Conservation (phyloP, 2,888 invertebrate genomes). For the Amiota mariae region DNA sequence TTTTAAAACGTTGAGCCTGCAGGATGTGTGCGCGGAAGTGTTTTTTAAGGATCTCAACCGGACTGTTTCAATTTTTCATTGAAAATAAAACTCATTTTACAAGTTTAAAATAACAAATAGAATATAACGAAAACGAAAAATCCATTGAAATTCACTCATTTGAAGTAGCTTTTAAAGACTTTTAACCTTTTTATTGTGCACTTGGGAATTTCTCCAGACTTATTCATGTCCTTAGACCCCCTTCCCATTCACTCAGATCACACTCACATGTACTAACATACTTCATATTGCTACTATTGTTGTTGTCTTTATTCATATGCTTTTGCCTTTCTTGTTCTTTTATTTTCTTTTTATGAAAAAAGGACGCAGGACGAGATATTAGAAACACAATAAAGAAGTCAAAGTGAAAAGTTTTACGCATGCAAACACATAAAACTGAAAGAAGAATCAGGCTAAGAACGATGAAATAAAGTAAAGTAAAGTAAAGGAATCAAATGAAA, state of each 20-base stretch:
- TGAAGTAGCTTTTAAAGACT: constrained; percentile 2
- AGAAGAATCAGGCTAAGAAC: constrained; percentile 11
- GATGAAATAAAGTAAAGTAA: not conserved
- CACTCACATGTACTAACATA: not conserved
- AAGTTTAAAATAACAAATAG: too few relatives aligned
- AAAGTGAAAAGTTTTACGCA: constrained; percentile 69
- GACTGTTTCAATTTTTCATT: too few relatives aligned
- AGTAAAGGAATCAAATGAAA: not conserved
- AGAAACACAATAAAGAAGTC: constrained; percentile 70
- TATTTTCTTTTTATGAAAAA: too few relatives aligned
- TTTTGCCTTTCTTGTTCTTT: not conserved
- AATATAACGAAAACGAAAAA: too few relatives aligned
- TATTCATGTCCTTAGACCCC: too few relatives aligned
- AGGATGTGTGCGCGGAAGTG: not conserved
- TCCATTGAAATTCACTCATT: not conserved
- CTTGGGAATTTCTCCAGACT: not conserved
- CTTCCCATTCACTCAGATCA: not conserved
- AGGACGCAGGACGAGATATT: constrained; percentile 61
- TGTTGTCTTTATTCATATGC: not conserved
- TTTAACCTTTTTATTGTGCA: constrained; percentile 3
- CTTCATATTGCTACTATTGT: not conserved
- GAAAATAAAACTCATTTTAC: too few relatives aligned
- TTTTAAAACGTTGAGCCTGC: not conserved
- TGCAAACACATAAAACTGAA: constrained; percentile 26
- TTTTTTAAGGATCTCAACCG: not conserved